Base-by-base conservation (phyloP, 2,113 vertebrate species). In the Rutilus rutilus region DNA sequence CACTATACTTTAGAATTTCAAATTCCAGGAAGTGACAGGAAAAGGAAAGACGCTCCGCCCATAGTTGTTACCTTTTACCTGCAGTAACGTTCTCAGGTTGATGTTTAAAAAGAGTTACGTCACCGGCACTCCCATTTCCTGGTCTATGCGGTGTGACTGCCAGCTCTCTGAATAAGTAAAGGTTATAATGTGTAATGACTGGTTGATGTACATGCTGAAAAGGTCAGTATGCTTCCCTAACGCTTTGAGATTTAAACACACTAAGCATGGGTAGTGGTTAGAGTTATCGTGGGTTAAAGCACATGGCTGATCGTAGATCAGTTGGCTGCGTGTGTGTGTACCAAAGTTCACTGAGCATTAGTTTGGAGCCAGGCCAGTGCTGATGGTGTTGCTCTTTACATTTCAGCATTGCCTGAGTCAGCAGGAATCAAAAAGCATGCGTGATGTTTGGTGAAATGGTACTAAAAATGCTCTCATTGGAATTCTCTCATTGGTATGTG, bases 321-420 rank as follows among this genome's bases (percentile, higher is more conserved):
- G 23, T 23, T 86, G 54, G 39, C 57, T 57, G 21, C 64, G 86
- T 42, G 52, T 89, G 86, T 42, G 52, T 89, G 87, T 89, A 90
- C 91, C 90, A 67, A 91, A 90, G 86, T 89, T 88, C 91, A 84
- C 84, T 91, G 88, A 83, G 88, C 86, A 64, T 92, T 89, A 90
- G 89, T 79, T 90, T 93, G 93, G 92, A 91, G 45, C 17, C 21
- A 17, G 42, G 90, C 94, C 94, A 93, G 86, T 59, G 74, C 87
- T 36, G 83, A 91, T 87, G 88, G 89, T 85, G 86, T 74, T 73
- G 78, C 50, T 52, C 79, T 82, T 82, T 65, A 78, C 81, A 83
- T 82, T 88, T 74, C 71, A 62, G 69, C 62, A n/a, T 84, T 23
- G 27, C 39, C 64, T 17, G 30, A 82, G 52, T 88, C 86, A 88